phyloP scores from a whole-genome alignment of 2,888 invertebrate genomes.

The Galerucella pusilla region DNA sequence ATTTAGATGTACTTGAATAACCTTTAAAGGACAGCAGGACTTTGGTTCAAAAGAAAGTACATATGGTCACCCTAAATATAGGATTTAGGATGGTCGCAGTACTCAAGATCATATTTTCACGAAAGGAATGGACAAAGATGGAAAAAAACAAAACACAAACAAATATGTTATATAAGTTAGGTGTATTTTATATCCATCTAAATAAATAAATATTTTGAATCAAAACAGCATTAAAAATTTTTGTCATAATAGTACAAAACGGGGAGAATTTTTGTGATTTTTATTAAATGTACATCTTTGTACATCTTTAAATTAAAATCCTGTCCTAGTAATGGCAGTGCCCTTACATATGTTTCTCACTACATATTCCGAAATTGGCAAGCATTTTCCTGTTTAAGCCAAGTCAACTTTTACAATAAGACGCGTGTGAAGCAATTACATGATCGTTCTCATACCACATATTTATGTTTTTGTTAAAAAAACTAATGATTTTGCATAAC shows the following conservation, averaged over 20 bases:
- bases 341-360: neutral
- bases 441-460: constrained; percentile 3
- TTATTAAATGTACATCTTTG: neutral
- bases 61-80: too few species aligned
- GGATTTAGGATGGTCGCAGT: too few species aligned
- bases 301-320: neutral
- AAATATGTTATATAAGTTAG: too few species aligned
- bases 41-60: too few species aligned
- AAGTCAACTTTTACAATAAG: constrained; percentile 5
- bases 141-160: too few species aligned
- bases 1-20: too few species aligned
- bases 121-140: too few species aligned
- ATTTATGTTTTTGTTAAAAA: neutral
- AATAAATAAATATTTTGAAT: too few species aligned
- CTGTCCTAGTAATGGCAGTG: neutral
- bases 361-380: constrained; percentile 9
- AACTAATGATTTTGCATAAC: neutral
- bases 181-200: too few species aligned
- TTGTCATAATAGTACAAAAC: neutral
- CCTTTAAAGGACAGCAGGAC: too few species aligned
- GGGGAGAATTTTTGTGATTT: neutral
- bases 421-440: constrained; percentile 12
- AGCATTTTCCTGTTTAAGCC: constrained; percentile 4
- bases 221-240: neutral
- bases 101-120: too few species aligned